These are phyloP conservation scores for Apamea sordens DNA, from an alignment of 2,888 invertebrate genomes.

Conservation along the genomic window DNA sequence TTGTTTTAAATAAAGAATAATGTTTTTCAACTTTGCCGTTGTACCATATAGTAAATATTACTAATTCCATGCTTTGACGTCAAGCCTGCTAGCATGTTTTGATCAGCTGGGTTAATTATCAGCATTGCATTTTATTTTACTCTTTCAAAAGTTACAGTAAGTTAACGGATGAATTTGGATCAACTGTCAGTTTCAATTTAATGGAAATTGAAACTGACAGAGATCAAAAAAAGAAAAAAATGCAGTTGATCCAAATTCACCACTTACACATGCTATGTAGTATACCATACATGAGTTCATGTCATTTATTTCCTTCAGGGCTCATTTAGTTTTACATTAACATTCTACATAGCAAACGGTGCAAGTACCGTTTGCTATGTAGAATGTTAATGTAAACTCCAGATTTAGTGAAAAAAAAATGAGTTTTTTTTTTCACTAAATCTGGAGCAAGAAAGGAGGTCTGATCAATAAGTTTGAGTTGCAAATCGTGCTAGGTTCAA, in stretches of 20 bases:
- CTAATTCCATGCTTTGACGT: background rate
- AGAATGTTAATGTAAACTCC: too few relatives aligned
- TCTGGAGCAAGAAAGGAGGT: background rate
- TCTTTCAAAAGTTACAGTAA: constrained; percentile 2
- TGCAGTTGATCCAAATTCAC: constrained; percentile 29
- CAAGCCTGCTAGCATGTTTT: background rate
- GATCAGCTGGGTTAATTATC: background rate
- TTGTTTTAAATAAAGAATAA: background rate
- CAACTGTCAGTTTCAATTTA: too few relatives aligned
- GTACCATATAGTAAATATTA: too few relatives aligned
- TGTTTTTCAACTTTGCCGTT: background rate
- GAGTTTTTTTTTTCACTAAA: background rate
- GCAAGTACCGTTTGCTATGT: too few relatives aligned
- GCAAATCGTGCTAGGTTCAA: background rate
- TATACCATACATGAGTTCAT: background rate
- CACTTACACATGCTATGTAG: background rate
- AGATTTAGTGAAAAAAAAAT: too few relatives aligned
- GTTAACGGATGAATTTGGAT: too few relatives aligned
- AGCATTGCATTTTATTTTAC: background rate
- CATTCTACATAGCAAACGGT: background rate
- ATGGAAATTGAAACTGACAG: too few relatives aligned
- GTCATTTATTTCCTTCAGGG: constrained; percentile 1
- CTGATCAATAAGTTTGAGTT: background rate
- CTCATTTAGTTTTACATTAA: constrained; percentile 21
- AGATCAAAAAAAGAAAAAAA: too few relatives aligned